A percentile compares a stretch with the other conserved stretches of the same genome.
Evolutionary conservation across 1,140 invertebrate genomes (phyloP).

Genomic region (Meloidogyne floridensis): DNA sequence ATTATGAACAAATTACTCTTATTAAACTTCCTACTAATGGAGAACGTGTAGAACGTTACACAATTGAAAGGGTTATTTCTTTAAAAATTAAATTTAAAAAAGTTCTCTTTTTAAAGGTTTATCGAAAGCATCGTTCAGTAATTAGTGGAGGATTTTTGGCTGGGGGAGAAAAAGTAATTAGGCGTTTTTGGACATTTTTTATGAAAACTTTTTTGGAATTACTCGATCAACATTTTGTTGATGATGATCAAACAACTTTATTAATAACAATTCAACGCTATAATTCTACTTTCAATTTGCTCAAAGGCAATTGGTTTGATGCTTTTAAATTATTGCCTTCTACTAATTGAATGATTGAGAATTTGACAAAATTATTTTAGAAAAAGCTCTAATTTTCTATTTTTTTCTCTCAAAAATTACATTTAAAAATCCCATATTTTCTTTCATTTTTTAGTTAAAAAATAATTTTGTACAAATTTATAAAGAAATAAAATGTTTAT

Average conservation of each 20-base stretch:
- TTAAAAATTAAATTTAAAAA: background rate
- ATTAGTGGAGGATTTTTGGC: constrained; percentile 52
- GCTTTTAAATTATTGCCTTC: constrained; percentile 49
- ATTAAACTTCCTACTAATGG: constrained; percentile 43
- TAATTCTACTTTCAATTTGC: constrained; percentile 40
- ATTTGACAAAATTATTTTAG: background rate
- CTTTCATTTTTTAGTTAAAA: background rate
- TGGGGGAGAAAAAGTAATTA: constrained; percentile 43
- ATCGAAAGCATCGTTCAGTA: constrained; percentile 49
- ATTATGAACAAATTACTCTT: constrained; percentile 26
- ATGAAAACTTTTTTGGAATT: constrained; percentile 43
- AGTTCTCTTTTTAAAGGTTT: constrained; percentile 29
- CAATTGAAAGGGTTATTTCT: constrained; percentile 21
- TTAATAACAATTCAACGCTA: constrained; percentile 47
- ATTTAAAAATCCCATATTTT: background rate
- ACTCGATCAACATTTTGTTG: constrained; percentile 44
- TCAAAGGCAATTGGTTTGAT: constrained; percentile 54
- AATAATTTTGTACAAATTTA: background rate
- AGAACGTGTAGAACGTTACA: constrained; percentile 40
- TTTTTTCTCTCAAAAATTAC: background rate
- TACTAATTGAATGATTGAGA: background rate
- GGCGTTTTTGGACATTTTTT: constrained; percentile 48
- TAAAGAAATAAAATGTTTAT: no score
- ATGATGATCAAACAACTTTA: constrained; percentile 55
- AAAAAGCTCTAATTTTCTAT: background rate